phyloP scores from a whole-genome alignment of 1,140 invertebrate genomes.

The Argopecten irradians region DNA sequence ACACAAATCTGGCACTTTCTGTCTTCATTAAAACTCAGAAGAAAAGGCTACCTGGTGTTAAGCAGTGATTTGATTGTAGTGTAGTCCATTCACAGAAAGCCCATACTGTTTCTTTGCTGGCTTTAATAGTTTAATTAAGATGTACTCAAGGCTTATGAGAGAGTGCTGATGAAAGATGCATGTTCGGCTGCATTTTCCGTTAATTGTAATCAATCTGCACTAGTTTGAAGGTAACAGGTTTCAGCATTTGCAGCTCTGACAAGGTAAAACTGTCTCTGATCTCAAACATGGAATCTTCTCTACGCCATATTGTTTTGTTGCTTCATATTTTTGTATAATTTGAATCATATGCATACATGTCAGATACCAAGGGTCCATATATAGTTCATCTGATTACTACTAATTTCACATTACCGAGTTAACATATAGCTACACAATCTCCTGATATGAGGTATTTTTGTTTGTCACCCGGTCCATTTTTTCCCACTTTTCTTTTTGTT shows the following conservation, averaged over 20 bases:
- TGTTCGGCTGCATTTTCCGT: background rate
- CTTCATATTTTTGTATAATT: background rate
- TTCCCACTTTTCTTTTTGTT: too few species aligned
- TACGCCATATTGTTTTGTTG: too few species aligned
- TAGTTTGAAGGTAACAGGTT: background rate
- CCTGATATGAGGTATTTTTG: too few species aligned
- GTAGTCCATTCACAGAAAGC: background rate
- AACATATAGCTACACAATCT: too few species aligned
- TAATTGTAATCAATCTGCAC: background rate
- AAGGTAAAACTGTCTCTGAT: background rate
- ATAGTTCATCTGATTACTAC: too few species aligned
- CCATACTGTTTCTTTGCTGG: background rate
- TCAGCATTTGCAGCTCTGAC: background rate
- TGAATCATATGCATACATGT: background rate
- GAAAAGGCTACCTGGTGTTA: background rate
- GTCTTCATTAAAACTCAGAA: background rate
- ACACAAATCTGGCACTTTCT: background rate
- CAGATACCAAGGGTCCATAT: background rate
- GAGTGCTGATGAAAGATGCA: background rate
- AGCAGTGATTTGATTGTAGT: background rate
- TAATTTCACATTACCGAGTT: too few species aligned
- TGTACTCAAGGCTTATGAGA: background rate
- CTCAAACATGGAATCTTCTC: too few species aligned
- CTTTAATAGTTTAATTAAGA: background rate
- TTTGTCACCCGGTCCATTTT: too few species aligned